Evolutionary conservation across 2,113 vertebrate species (phyloP).

Genomic region (Hyperoodon ampullatus): DNA sequence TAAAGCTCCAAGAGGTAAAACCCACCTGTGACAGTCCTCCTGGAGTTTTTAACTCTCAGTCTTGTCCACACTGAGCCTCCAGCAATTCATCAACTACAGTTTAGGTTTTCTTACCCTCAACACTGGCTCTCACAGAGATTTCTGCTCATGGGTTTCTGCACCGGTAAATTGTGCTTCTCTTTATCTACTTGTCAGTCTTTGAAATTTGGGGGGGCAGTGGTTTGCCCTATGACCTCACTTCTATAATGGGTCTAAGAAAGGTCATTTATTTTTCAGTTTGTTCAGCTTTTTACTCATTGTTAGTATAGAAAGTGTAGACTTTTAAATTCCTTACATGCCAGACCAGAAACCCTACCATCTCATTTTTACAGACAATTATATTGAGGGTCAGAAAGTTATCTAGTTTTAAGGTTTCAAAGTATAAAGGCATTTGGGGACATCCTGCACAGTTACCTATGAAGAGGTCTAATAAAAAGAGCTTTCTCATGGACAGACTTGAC

Average conservation of each 20-base stretch:
- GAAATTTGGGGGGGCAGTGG: background rate
- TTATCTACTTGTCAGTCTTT: background rate
- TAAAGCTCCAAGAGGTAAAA: background rate
- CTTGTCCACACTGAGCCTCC: background rate
- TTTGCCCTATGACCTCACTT: background rate
- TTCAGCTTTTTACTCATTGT: background rate
- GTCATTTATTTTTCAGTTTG: background rate
- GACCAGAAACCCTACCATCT: background rate
- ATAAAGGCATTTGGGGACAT: background rate
- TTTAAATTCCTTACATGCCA: background rate
- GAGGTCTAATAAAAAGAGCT: background rate
- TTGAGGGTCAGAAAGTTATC: background rate
- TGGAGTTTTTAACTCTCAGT: background rate
- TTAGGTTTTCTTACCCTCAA: background rate
- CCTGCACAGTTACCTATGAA: background rate
- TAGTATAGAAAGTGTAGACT: background rate
- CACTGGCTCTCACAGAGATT: background rate
- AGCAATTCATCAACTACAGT: background rate
- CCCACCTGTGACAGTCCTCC: background rate
- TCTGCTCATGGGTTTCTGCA: background rate
- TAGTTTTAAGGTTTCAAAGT: background rate
- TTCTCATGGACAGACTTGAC: background rate
- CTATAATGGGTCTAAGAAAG: background rate
- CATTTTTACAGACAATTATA: background rate
- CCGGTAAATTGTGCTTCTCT: background rate